Evolutionary conservation across 2,113 vertebrate genomes (phyloP).

Genomic region (Pedetes capensis): DNA sequence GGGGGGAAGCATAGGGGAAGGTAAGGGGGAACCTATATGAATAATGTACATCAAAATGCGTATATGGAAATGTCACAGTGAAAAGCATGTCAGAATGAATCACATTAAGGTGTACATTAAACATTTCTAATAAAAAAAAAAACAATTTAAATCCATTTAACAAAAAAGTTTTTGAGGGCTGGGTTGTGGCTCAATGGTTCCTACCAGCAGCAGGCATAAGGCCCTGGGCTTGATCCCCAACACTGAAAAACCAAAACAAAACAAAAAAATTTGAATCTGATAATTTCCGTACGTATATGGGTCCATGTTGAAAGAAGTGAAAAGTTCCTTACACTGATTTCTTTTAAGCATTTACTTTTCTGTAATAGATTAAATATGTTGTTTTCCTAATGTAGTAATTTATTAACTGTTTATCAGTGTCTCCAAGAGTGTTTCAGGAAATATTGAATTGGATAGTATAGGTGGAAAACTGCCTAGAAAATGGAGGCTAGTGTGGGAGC

Average conservation of each 20-base stretch:
- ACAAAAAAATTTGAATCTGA: neutral
- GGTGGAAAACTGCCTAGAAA: neutral
- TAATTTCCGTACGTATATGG: neutral
- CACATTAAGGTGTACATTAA: no score
- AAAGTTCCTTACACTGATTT: conserved; percentile 28
- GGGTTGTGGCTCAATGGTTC: neutral
- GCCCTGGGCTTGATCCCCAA: neutral
- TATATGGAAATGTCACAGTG: no score
- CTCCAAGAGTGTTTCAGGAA: neutral
- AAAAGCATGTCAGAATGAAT: no score
- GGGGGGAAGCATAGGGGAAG: no score
- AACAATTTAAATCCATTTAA: conserved; percentile 17
- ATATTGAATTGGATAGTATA: neutral
- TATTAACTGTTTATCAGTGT: conserved; percentile 16
- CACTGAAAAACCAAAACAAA: neutral
- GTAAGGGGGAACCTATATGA: no score
- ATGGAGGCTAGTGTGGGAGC: neutral
- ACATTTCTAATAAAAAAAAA: no score
- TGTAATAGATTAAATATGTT: conserved; percentile 1
- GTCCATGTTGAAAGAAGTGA: neutral
- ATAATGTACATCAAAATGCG: no score
- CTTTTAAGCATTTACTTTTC: conserved; percentile 33
- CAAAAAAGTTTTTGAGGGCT: neutral
- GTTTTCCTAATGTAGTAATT: conserved; percentile 26
- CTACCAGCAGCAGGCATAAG: neutral